These are phyloP conservation scores for Zele albiditarsus DNA, from an alignment of 2,888 invertebrate species.

Conservation along the genomic window DNA sequence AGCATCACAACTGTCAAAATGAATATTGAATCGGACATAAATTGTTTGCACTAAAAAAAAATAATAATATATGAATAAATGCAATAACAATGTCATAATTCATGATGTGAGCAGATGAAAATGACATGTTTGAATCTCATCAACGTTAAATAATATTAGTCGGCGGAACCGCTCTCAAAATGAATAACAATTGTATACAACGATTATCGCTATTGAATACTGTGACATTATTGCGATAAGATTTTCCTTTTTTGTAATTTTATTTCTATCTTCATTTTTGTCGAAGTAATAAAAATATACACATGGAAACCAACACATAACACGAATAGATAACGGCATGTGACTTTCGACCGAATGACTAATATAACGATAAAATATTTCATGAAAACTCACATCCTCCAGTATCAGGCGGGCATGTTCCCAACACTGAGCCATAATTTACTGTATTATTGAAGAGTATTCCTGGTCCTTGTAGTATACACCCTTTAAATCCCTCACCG, in stretches of 20 bases:
- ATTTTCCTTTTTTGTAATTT: background rate
- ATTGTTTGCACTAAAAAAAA: background rate
- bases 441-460: conserved; percentile 82
- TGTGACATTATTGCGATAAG: background rate
- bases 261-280: conserved; percentile 15
- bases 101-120: conserved; percentile 16
- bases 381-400: conserved; percentile 79
- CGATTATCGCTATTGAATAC: background rate
- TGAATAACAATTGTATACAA: background rate
- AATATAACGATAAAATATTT: background rate
- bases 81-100: background rate
- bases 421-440: conserved; percentile 82
- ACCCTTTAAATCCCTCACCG: conserved; percentile 88
- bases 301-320: background rate
- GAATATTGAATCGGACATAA: background rate
- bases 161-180: background rate
- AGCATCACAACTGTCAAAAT: background rate
- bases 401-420: conserved; percentile 83
- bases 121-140: conserved; percentile 23
- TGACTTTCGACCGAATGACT: background rate
- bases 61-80: conserved; percentile 1
- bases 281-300: background rate
- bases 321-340: conserved; percentile 26
- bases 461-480: conserved; percentile 90
- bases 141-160: background rate